Base-by-base conservation (phyloP, 2,113 vertebrate genomes). In the Xenopus borealis region DNA sequence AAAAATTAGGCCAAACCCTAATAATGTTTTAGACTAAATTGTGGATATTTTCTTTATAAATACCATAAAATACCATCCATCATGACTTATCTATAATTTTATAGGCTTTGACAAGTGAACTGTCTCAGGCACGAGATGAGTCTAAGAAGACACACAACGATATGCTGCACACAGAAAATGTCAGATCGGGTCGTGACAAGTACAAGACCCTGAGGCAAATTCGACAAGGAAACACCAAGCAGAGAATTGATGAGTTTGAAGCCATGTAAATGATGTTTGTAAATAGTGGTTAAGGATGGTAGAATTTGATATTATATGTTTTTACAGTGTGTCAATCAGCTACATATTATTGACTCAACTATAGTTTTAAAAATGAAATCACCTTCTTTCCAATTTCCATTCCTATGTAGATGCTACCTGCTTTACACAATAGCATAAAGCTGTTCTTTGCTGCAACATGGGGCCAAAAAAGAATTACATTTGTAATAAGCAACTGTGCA, bases 171-270 rank as follows among this genome's bases (percentile, higher is more conserved):
- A 89, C 89, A 0, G 94, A 97, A 86, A 98, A 99, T 44, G 85
- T 96, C 80, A 82, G 91, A 30, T 91, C 86, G 47, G 96, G 96
- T 50, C 95, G 95, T 19, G 95, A 98, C 91, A 98, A 98, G 86
- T 99, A 97, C 91, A 98, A 98, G 88, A 98, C 96, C 0, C 89
- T 98, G 88, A 88, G 94, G 80, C 96, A 98, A 90, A 99, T 99
- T 84, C 87, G 96, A 3, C 92, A 93, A 87, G 97, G 97, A 82
- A 98, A 97, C 92, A 98, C 97, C 81, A 98, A 98, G 92, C 97
- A 98, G 91, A 93, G 95, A 78, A 98, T 98, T 3, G 95, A 98
- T 4, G 97, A 99, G 88, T 98, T 98, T 27, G 96, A 98, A 82
- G 92, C 96, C n/a, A 92, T 98, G 91, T 98, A 95, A 89, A 81